Base-by-base conservation (phyloP, 2,113 vertebrate species). In the Chionis minor region DNA sequence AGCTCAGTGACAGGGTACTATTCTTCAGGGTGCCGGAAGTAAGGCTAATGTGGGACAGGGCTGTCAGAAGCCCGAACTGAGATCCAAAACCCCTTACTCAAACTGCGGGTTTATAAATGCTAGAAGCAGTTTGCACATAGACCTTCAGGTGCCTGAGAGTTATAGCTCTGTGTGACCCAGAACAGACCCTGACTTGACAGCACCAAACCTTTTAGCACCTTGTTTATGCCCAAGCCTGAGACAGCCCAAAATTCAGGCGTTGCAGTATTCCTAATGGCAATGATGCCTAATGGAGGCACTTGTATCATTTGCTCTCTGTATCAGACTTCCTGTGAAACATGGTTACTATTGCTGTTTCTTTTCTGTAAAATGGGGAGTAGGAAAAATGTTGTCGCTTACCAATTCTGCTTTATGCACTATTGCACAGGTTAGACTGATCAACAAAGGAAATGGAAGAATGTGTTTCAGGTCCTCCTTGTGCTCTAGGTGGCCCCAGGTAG, bases 261-360 rank as follows among this genome's bases (percentile, higher is more conserved):
- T 33, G 16, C 44, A 35, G 22, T 8, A 8, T 27, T 16, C 35
- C 49, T 10, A 38, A 54, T 19, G 14, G 22, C 26, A 73, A 2
- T 0, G 0, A 23, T 30, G 51, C 10, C 45, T 35, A 23, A 12
- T 9, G 10, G n/a, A 8, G 5, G 16, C 61, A 79, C 23, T 56
- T 69, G 22, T 6, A 35, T 35, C 35, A 12, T 49, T 26, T 24
- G 7, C 16, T 59, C 4, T 27, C 26, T 20, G 2, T 70, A 18
- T 49, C 40, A 92, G 45, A 40, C 8, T 73, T 91, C 42, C 42
- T 24, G 6, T n/a, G n/a, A 74, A 95, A n/a, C n/a, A 14, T 0
- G 22, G 22, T 49, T 49, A 49, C 49, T 49, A 49, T 22, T 2
- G 4, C 20, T 73, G 16, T 56, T 81, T 49, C 17, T 77, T 73